These are phyloP conservation scores for Artibeus lituratus DNA, from an alignment of 2,797 vertebrate genomes.

Conservation along the genomic window DNA sequence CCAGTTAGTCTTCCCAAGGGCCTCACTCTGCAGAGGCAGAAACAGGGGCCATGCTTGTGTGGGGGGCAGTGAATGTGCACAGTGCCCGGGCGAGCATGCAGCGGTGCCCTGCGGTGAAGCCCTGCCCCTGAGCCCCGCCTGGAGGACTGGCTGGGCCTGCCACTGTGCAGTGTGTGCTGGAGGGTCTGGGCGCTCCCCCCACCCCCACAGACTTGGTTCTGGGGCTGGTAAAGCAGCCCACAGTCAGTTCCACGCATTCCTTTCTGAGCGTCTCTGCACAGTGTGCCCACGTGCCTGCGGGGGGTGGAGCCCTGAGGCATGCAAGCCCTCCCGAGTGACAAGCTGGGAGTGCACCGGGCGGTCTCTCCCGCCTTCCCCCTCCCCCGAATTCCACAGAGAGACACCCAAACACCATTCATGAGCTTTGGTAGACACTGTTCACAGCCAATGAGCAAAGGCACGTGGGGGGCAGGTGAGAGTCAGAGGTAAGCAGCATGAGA, in stretches of 20 bases:
- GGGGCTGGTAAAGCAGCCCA: slow-evolving; percentile 45
- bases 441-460: slow-evolving; percentile 76
- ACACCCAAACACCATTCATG: slow-evolving; percentile 68
- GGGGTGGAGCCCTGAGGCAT: slow-evolving; percentile 79
- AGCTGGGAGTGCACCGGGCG: slow-evolving; percentile 68
- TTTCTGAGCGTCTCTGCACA: slow-evolving; percentile 85
- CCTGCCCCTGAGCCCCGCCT: neutral
- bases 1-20: neutral
- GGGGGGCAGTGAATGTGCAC: neutral
- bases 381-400: slow-evolving; percentile 68
- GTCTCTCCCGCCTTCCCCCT: slow-evolving; percentile 71
- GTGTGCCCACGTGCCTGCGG: slow-evolving; percentile 77
- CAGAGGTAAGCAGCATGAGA: slow-evolving; percentile 77
- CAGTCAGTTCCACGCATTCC: slow-evolving; percentile 79
- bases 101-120: neutral
- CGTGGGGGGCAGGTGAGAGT: slow-evolving; percentile 67
- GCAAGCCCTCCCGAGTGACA: slow-evolving; percentile 79
- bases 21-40: neutral
- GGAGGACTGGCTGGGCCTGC: neutral
- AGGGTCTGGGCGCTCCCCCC: neutral
- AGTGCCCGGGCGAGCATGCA: neutral
- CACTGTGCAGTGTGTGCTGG: neutral
- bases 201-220: slow-evolving; percentile 53
- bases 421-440: slow-evolving; percentile 68
- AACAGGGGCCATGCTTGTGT: neutral